Conservation (phyloP, 2,113 vertebrate species). For the Oryzias curvinotus region DNA sequence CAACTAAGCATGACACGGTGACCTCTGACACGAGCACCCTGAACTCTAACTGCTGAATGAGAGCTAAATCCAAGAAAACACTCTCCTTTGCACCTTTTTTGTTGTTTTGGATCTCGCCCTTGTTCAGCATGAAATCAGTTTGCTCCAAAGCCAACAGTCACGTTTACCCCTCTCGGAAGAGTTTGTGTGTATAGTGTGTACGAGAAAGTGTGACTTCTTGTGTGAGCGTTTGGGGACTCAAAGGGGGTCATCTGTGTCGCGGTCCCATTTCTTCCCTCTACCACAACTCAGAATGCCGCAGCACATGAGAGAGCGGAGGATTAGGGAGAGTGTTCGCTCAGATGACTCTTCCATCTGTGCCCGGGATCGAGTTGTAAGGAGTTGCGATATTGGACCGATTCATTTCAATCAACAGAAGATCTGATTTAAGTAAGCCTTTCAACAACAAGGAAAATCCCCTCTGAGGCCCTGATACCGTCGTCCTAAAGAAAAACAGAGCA, state of each 20-base stretch:
- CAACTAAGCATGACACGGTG: constrained; percentile 43
- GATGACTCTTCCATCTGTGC: constrained; percentile 75
- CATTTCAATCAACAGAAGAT: constrained; percentile 77
- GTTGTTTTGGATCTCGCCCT: constrained; percentile 53
- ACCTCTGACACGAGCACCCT: constrained; percentile 48
- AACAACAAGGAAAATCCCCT: constrained; percentile 60
- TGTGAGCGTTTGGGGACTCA: constrained; percentile 7
- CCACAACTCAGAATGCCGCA: constrained; percentile 58
- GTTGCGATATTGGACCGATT: constrained; percentile 69
- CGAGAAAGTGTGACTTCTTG: constrained; percentile 12
- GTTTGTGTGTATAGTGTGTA: constrained; percentile 12
- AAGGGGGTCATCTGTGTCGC: constrained; percentile 55
- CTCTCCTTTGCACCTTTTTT: constrained; percentile 53
- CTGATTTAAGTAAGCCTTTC: constrained; percentile 69
- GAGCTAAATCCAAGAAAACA: constrained; percentile 69
- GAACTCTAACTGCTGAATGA: constrained; percentile 32
- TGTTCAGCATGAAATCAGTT: constrained; percentile 67
- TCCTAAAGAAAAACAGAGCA: constrained; percentile 40
- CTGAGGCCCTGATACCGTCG: constrained; percentile 50
- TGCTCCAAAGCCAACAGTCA: constrained; percentile 13
- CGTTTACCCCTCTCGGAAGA: constrained; percentile 24
- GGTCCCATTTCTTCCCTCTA: constrained; percentile 37
- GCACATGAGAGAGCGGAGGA: constrained; percentile 71
- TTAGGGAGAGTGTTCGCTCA: constrained; percentile 75
- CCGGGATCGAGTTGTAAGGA: constrained; percentile 73